Conservation (phyloP, 2,797 vertebrate species). For the Muraenolepis orangiensis region DNA sequence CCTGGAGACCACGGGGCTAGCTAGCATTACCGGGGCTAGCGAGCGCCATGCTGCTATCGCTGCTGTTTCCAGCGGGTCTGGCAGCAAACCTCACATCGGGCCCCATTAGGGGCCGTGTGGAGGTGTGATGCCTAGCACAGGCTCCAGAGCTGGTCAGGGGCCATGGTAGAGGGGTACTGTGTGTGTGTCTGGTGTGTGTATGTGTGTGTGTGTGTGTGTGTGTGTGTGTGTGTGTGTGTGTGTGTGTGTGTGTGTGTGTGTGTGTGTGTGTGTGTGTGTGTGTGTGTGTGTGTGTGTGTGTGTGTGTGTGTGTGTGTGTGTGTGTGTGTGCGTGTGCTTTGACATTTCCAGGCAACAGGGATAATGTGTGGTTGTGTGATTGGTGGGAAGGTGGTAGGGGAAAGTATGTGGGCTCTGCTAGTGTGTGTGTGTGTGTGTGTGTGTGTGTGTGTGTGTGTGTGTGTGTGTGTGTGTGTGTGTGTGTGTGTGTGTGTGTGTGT, state of each 20-base stretch:
- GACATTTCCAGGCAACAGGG: background rate
- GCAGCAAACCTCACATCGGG: slow-evolving; percentile 59
- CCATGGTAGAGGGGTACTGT: slow-evolving; percentile 47
- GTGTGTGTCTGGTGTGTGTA: slow-evolving; percentile 27
- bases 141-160: slow-evolving; percentile 38
- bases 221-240: slow-evolving; percentile 29
- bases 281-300: slow-evolving; percentile 26
- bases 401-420: background rate
- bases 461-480: slow-evolving; percentile 1
- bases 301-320: slow-evolving; percentile 28
- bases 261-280: slow-evolving; percentile 22
- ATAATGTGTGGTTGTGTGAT: slow-evolving; percentile 5
- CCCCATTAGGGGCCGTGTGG: slow-evolving; percentile 62
- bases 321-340: slow-evolving; percentile 21
- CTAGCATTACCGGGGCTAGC: slow-evolving; percentile 61
- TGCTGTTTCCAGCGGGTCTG: slow-evolving; percentile 60
- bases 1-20: slow-evolving; percentile 30
- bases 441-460: background rate
- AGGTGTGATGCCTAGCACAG: slow-evolving; percentile 56
- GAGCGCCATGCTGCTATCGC: slow-evolving; percentile 60
- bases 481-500: background rate
- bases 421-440: background rate
- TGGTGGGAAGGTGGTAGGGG: background rate
- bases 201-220: slow-evolving; percentile 28
- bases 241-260: slow-evolving; percentile 19